Percentiles rank a stretch among this genome's conserved stretches.
These are phyloP conservation scores for Crocodylus rhombifer DNA, from an alignment of 2,797 vertebrate species.

Conservation along the genomic window DNA sequence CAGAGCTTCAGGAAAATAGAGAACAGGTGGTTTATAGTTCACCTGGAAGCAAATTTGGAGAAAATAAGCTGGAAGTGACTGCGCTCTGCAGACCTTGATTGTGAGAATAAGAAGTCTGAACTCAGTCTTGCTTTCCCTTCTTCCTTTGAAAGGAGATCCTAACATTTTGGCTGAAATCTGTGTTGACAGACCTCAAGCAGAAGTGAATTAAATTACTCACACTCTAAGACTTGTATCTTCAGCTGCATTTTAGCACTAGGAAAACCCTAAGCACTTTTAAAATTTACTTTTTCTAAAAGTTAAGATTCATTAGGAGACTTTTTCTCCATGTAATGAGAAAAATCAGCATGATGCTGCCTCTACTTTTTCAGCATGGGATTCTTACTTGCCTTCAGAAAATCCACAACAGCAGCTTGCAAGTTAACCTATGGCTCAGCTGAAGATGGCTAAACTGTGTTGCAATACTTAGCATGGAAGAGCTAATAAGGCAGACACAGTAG, in stretches of 20 bases:
- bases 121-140: background rate
- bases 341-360: accelerated
- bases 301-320: background rate
- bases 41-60: background rate
- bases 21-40: background rate
- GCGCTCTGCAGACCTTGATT: background rate
- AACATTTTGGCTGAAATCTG: constrained; percentile 22
- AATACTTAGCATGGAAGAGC: background rate
- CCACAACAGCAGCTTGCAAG: accelerated
- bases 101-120: background rate
- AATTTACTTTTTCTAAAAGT: background rate
- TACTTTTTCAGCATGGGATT: background rate
- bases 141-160: background rate
- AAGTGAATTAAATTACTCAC: background rate
- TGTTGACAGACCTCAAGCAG: constrained; percentile 38
- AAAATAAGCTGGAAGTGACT: background rate
- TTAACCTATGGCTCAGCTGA: background rate
- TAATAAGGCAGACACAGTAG: background rate
- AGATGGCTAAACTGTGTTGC: background rate
- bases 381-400: background rate
- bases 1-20: background rate
- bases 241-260: background rate
- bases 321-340: background rate
- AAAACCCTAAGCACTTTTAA: background rate
- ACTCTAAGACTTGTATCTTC: constrained; percentile 12